These are phyloP conservation scores for Lithosia quadra DNA, from an alignment of 2,888 invertebrate species.

Conservation along the genomic window DNA sequence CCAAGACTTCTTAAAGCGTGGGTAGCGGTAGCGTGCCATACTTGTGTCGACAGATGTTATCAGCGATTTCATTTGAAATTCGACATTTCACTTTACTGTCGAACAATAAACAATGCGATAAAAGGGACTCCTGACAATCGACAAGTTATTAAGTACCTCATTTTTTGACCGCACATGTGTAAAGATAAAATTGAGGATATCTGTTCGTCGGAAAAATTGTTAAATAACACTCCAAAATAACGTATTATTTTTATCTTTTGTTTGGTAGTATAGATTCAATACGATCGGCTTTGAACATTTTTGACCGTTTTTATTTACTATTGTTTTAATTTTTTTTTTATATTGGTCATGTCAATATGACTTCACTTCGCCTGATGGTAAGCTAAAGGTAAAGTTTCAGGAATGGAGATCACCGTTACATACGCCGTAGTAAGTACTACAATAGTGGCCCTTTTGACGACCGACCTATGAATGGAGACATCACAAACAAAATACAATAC, in stretches of 20 bases:
- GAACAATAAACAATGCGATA: slow-evolving; percentile 42
- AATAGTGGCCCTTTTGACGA: no score
- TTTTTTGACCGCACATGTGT: slow-evolving; percentile 39
- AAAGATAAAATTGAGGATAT: slow-evolving; percentile 33
- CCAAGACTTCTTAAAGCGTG: neutral
- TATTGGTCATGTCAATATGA: no score
- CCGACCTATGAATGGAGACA: no score
- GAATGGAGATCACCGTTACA: no score
- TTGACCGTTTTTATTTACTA: neutral
- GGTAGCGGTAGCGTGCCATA: neutral
- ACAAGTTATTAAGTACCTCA: slow-evolving; percentile 42
- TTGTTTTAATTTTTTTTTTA: no score
- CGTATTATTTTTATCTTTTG: neutral
- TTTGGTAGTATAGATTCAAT: slow-evolving; percentile 9
- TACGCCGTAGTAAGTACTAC: no score
- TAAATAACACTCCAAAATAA: slow-evolving; percentile 19
- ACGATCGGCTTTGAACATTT: neutral
- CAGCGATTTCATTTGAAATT: neutral
- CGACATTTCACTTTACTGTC: slow-evolving; percentile 35
- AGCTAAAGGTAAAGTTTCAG: no score
- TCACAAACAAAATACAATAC: no score
- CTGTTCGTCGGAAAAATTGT: slow-evolving; percentile 21
- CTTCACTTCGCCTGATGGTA: no score
- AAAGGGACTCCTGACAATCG: slow-evolving; percentile 34
- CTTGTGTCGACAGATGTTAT: neutral